phyloP scores from a whole-genome alignment of 2,888 invertebrate genomes.

The Cantharis nigra region DNA sequence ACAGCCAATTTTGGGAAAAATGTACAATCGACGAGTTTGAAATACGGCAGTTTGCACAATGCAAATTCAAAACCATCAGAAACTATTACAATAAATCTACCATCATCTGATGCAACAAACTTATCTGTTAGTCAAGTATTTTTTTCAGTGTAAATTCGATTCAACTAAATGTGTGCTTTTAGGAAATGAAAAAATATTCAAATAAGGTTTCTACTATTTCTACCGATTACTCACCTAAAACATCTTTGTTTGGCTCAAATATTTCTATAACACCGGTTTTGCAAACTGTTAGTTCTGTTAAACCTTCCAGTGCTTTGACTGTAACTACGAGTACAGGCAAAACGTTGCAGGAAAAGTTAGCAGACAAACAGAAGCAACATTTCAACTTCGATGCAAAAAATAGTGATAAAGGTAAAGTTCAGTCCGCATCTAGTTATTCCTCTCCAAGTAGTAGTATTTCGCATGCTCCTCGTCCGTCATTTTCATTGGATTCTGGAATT shows the following conservation, averaged over 20 bases:
- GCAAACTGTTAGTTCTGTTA: constrained; percentile 25
- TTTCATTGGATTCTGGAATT: constrained; percentile 49
- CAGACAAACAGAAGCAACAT: constrained; percentile 65
- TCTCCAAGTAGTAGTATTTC: constrained; percentile 25
- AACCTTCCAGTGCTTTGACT: constrained; percentile 27
- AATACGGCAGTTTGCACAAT: constrained; percentile 30
- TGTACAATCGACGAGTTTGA: constrained; percentile 19
- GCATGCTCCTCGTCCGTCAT: constrained; percentile 40
- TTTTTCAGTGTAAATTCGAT: background rate
- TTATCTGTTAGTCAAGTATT: background rate
- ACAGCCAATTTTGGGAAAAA: constrained; percentile 15
- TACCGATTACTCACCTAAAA: constrained; percentile 35
- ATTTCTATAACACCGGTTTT: constrained; percentile 56
- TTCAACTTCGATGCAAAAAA: constrained; percentile 14
- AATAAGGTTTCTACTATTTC: background rate
- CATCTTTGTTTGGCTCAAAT: constrained; percentile 47
- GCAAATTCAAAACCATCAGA: constrained; percentile 34
- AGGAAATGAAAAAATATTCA: background rate
- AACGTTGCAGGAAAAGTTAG: constrained; percentile 71
- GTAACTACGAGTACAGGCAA: constrained; percentile 54
- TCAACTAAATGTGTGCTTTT: background rate
- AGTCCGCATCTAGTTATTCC: constrained; percentile 14
- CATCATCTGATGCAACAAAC: background rate
- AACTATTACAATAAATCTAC: constrained; percentile 11
- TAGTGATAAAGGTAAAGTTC: constrained; percentile 22